Evolutionary conservation across 2,888 invertebrate genomes (phyloP).

Genomic region (Matsumyia berberina): DNA sequence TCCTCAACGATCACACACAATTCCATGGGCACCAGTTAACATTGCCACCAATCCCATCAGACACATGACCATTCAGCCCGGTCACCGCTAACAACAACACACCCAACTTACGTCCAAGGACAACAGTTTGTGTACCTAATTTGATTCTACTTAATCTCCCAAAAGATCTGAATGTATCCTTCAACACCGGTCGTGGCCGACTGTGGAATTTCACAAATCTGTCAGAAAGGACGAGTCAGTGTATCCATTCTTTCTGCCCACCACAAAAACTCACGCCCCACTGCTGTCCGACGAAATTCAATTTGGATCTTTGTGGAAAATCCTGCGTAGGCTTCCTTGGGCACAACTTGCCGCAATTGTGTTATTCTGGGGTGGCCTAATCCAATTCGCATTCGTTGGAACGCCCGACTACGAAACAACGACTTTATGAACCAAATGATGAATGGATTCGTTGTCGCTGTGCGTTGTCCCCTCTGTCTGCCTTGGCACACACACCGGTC

Average conservation of each 20-base stretch:
- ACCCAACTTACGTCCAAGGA: constrained; percentile 61
- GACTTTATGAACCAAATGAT: constrained; percentile 74
- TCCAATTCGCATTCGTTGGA: constrained; percentile 64
- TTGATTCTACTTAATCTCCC: constrained; percentile 74
- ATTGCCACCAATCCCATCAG: constrained; percentile 55
- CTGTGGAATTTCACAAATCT: constrained; percentile 68
- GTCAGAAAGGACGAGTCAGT: constrained; percentile 56
- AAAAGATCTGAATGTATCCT: constrained; percentile 68
- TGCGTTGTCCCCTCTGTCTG: constrained; percentile 12
- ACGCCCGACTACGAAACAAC: constrained; percentile 40
- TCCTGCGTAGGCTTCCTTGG: constrained; percentile 68
- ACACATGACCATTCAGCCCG: constrained; percentile 53
- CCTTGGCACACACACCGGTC: constrained; percentile 14
- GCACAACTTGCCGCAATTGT: constrained; percentile 67
- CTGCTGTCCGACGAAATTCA: constrained; percentile 65
- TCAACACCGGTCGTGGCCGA: constrained; percentile 39
- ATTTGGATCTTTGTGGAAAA: constrained; percentile 69
- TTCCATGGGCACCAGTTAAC: constrained; percentile 34
- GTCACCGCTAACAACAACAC: background rate
- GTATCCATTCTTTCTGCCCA: constrained; percentile 1
- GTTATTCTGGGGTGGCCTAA: constrained; percentile 55
- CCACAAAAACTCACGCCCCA: background rate
- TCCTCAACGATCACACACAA: constrained; percentile 64
- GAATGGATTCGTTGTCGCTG: constrained; percentile 59
- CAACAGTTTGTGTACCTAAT: constrained; percentile 73